phyloP scores from a whole-genome alignment of 2,113 vertebrate genomes.

The Probosciger aterrimus region DNA sequence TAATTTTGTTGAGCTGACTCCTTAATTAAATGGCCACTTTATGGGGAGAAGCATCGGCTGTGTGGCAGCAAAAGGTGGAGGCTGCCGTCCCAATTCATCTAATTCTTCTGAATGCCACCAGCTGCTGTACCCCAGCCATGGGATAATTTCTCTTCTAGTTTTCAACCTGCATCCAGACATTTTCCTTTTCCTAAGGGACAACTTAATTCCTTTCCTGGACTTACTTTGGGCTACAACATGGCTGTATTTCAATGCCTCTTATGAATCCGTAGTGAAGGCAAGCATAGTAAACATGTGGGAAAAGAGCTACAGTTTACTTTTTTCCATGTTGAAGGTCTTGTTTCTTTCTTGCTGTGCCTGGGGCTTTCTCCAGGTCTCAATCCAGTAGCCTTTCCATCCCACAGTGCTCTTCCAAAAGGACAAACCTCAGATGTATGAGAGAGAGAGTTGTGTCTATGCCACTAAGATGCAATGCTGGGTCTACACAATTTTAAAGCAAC shows the following conservation, averaged over 20 bases:
- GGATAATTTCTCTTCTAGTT: not conserved
- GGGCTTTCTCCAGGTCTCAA: not conserved
- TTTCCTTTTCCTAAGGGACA: not conserved
- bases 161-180: not conserved
- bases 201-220: not conserved
- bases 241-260: not conserved
- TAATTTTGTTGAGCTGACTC: slow-evolving; percentile 10
- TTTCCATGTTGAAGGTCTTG: not conserved
- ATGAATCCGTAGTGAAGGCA: not conserved
- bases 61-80: not conserved
- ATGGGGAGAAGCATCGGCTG: not conserved
- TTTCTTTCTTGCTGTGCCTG: not conserved
- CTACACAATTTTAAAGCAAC: not conserved
- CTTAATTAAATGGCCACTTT: slow-evolving; percentile 16
- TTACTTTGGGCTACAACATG: not conserved
- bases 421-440: fast-evolving
- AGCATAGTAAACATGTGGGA: not conserved
- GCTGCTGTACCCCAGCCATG: not conserved
- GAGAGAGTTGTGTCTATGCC: fast-evolving
- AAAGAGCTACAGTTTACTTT: not conserved
- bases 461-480: fast-evolving
- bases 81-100: not conserved
- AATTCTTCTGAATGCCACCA: not conserved
- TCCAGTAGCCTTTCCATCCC: not conserved
- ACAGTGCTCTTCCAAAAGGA: not conserved